A percentile compares a stretch with the other conserved stretches of the same genome.
These are phyloP conservation scores for Sphaerodactylus townsendi DNA, from an alignment of 2,113 vertebrate genomes.

Conservation along the genomic window DNA sequence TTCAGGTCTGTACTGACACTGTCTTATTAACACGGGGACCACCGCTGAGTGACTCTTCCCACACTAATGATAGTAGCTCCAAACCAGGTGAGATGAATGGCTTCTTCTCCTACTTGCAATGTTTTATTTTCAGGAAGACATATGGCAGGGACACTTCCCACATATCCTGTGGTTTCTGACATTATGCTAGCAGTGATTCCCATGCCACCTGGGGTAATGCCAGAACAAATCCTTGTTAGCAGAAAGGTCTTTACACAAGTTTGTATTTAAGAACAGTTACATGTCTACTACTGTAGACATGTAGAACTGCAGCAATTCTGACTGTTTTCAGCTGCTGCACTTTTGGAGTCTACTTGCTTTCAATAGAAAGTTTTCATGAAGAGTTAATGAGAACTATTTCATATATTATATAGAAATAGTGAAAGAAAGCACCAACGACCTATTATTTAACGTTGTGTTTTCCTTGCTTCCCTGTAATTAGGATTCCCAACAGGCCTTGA, in stretches of 20 bases:
- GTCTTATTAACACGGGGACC: too few relatives aligned
- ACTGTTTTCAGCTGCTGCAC: background rate
- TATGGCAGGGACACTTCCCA: background rate
- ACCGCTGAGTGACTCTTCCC: background rate
- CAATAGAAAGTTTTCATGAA: background rate
- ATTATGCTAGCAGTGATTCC: background rate
- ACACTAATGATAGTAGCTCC: background rate
- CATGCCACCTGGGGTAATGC: background rate
- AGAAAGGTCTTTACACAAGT: background rate
- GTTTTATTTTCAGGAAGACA: background rate
- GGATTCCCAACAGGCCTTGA: too few relatives aligned
- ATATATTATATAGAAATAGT: background rate
- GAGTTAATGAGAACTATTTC: background rate
- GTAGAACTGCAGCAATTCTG: background rate
- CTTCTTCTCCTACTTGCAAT: background rate
- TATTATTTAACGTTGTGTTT: background rate
- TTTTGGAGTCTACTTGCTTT: conserved; percentile 3
- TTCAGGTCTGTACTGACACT: background rate
- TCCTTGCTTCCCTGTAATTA: background rate
- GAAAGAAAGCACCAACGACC: background rate
- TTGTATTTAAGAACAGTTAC: background rate
- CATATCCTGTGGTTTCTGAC: background rate
- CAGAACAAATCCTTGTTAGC: background rate
- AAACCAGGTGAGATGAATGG: background rate
- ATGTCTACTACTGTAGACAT: background rate